phyloP scores from a whole-genome alignment of 2,113 vertebrate genomes.

The rabbit (Oryctolagus cuniculus) region mOryCun1.1 NC_091436.1:122870001-122870500 shows the following conservation, averaged over 20 bases:
- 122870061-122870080: neutral
- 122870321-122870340: neutral
- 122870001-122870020: neutral
- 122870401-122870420: neutral
- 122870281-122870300: slow-evolving; percentile 37
- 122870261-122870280: slow-evolving; percentile 35
- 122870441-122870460: neutral
- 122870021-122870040: rapidly evolving
- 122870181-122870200: slow-evolving; percentile 55
- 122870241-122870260: slow-evolving; percentile 61
- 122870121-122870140: neutral
- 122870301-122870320: neutral
- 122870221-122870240: slow-evolving; percentile 55
- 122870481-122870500: slow-evolving; percentile 1
- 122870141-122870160: slow-evolving; percentile 8
- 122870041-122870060: neutral
- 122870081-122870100: neutral
- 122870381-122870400: neutral
- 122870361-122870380: neutral
- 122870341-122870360: slow-evolving; percentile 4
- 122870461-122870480: neutral
- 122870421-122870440: neutral
- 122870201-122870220: slow-evolving; percentile 64
- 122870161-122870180: slow-evolving; percentile 4
- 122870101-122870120: neutral